Evolutionary conservation across 2,797 vertebrate species (phyloP).

Genomic region (Typhlichthys eigenmanni): DNA sequence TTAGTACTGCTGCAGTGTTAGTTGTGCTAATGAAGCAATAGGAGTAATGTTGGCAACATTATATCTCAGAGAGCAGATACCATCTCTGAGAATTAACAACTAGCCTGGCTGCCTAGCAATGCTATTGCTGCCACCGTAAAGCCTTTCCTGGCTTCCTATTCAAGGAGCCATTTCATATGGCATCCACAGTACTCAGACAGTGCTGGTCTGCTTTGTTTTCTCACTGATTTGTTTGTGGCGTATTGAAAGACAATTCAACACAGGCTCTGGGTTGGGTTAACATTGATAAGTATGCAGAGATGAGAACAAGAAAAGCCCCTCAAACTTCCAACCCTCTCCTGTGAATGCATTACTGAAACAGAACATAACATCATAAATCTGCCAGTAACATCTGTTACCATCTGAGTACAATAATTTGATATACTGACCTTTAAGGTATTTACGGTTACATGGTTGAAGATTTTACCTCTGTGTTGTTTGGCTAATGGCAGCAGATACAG

Average conservation of each 20-base stretch:
- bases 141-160: slow-evolving; percentile 43
- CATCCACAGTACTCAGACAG: slow-evolving; percentile 47
- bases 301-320: slow-evolving; percentile 56
- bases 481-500: slow-evolving; percentile 49
- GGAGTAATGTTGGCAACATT: slow-evolving; percentile 30
- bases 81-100: slow-evolving; percentile 41
- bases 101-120: slow-evolving; percentile 37
- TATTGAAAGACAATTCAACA: slow-evolving; percentile 71
- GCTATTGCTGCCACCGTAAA: slow-evolving; percentile 43
- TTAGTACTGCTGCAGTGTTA: slow-evolving; percentile 24
- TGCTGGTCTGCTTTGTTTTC: slow-evolving; percentile 58
- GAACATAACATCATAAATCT: slow-evolving; percentile 20
- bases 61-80: slow-evolving; percentile 38
- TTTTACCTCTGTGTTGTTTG: slow-evolving; percentile 22
- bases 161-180: slow-evolving; percentile 43
- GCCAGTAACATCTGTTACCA: not conserved
- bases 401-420: slow-evolving; percentile 12
- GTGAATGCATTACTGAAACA: slow-evolving; percentile 56
- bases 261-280: slow-evolving; percentile 65
- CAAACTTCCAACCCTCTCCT: slow-evolving; percentile 59
- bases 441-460: slow-evolving; percentile 41
- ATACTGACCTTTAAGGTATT: slow-evolving; percentile 18
- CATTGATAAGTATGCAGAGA: slow-evolving; percentile 75
- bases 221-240: slow-evolving; percentile 67
- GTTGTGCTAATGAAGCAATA: slow-evolving; percentile 37